Evolutionary conservation across 2,113 vertebrate species (phyloP).

Genomic region (Pluvianellus socialis): DNA sequence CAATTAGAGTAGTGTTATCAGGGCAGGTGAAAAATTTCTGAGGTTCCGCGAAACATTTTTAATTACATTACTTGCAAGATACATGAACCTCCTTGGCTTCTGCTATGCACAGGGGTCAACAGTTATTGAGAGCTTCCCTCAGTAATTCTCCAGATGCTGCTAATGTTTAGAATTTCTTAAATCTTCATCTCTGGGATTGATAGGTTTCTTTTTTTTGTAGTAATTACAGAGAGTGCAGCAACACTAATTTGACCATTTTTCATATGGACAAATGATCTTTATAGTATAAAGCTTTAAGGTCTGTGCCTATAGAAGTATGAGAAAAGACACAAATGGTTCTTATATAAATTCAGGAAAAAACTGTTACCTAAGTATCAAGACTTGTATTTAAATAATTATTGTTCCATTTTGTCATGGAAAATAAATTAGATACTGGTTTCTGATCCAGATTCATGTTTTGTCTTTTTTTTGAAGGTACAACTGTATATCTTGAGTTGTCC

Average conservation of each 20-base stretch:
- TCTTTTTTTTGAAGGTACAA: background rate
- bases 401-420: background rate
- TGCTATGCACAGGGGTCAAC: background rate
- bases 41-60: background rate
- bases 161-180: background rate
- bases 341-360: background rate
- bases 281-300: background rate
- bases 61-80: background rate
- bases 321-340: background rate
- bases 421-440: background rate
- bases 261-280: background rate
- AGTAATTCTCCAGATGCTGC: background rate
- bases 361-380: background rate
- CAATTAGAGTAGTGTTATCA: background rate
- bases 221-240: background rate
- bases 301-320: accelerated
- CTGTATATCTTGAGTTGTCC: background rate
- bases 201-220: background rate
- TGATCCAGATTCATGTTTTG: background rate
- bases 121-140: background rate
- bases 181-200: background rate
- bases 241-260: background rate
- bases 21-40: background rate
- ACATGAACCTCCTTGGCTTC: background rate
- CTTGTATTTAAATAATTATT: background rate